Conservation (phyloP, 2,888 invertebrate genomes). For the Slavum lentiscoides region DNA sequence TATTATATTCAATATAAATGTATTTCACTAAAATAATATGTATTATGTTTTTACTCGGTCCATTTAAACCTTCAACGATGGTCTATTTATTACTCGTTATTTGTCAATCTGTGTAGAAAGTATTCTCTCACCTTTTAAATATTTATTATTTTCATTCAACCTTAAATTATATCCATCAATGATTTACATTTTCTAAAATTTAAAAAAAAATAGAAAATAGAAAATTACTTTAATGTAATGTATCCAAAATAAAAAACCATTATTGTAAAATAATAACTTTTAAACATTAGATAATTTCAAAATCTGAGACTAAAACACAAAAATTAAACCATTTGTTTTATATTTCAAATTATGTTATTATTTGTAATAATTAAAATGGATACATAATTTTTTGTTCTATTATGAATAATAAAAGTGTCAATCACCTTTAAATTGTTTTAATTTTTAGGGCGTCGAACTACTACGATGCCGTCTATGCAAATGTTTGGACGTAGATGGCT, state of each 20-base stretch:
- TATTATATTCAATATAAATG: too few species aligned
- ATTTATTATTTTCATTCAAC: constrained; percentile 10
- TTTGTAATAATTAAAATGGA: too few species aligned
- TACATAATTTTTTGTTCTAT: too few species aligned
- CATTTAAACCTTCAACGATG: too few species aligned
- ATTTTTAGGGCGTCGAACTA: constrained; percentile 46
- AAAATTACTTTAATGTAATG: neutral
- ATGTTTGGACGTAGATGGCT: constrained; percentile 88
- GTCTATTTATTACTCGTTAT: neutral
- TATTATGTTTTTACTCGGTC: too few species aligned
- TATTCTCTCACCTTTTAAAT: neutral
- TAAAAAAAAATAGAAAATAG: too few species aligned
- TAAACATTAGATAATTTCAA: neutral
- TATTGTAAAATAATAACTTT: neutral
- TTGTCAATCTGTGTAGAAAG: constrained; percentile 1
- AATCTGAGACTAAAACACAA: neutral
- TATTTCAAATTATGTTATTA: neutral
- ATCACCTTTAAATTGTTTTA: neutral
- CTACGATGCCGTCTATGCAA: constrained; percentile 80
- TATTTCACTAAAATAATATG: too few species aligned
- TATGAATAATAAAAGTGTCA: too few species aligned
- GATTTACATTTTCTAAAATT: neutral
- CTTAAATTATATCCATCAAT: constrained; percentile 14
- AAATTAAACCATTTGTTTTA: neutral
- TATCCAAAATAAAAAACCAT: neutral